These are phyloP conservation scores for Poeciliopsis presidionis DNA, from an alignment of 2,797 vertebrate species.

Conservation along the genomic window DNA sequence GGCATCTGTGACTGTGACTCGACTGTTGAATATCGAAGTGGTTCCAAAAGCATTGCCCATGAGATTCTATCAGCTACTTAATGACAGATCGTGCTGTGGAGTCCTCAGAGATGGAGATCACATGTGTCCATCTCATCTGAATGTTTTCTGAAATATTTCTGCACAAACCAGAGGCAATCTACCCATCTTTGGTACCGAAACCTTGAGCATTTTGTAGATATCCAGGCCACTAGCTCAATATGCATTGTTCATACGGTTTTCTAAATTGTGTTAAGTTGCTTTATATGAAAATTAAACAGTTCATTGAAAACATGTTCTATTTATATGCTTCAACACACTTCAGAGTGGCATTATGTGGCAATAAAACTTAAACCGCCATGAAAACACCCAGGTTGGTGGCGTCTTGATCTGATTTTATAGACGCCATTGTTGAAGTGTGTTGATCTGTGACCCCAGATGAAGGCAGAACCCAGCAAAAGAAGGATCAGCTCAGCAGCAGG, in stretches of 20 bases:
- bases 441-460: not conserved
- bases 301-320: not conserved
- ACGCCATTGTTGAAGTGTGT: not conserved
- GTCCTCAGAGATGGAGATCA: not conserved
- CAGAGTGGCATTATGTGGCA: no score
- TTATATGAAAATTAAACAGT: not conserved
- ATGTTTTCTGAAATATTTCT: not conserved
- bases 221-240: not conserved
- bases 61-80: constrained; percentile 17
- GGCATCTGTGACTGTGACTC: not conserved
- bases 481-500: not conserved
- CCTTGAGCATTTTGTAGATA: not conserved
- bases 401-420: not conserved
- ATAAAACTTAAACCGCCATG: not conserved
- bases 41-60: not conserved
- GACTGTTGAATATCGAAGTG: not conserved
- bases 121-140: not conserved
- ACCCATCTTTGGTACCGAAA: not conserved
- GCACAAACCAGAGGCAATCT: not conserved
- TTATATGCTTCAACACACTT: not conserved
- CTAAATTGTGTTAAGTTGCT: not conserved
- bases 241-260: not conserved
- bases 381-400: not conserved
- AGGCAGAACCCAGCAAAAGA: not conserved
- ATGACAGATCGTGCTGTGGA: not conserved